phyloP scores from a whole-genome alignment of 2,888 invertebrate species.

The Tinea pellionella region DNA sequence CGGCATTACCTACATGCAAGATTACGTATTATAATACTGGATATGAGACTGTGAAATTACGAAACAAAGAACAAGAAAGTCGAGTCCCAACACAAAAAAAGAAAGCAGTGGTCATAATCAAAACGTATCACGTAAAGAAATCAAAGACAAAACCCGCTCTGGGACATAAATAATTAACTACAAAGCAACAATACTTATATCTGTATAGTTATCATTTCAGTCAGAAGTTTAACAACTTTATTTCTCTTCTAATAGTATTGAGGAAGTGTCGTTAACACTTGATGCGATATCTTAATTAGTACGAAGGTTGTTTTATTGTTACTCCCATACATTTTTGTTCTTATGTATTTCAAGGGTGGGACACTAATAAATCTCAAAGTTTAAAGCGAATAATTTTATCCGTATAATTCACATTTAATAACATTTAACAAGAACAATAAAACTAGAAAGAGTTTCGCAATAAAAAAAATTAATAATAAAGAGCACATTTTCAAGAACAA shows the following conservation, averaged over 20 bases:
- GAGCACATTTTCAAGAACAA: background rate
- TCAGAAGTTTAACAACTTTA: background rate
- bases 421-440: background rate
- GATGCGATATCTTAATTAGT: slow-evolving; percentile 23
- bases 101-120: slow-evolving; percentile 43
- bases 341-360: slow-evolving; percentile 39
- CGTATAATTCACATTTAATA: background rate
- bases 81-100: slow-evolving; percentile 39
- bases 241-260: background rate
- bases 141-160: slow-evolving; percentile 7
- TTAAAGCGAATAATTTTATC: background rate
- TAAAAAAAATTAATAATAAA: background rate
- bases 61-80: slow-evolving; percentile 59
- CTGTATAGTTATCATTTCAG: background rate
- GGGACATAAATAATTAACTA: background rate
- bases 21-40: slow-evolving; percentile 43
- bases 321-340: background rate
- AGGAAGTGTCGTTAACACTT: slow-evolving; percentile 13
- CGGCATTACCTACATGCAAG: slow-evolving; percentile 43
- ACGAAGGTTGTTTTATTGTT: slow-evolving; percentile 32
- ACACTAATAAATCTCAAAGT: slow-evolving; percentile 26
- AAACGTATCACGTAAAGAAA: slow-evolving; percentile 33
- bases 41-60: slow-evolving; percentile 47
- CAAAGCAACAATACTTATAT: background rate
- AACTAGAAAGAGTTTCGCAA: background rate